A percentile compares a stretch with the other conserved stretches of the same genome.
Conservation (phyloP, 2,113 vertebrate species). For the Eonycteris spelaea region DNA sequence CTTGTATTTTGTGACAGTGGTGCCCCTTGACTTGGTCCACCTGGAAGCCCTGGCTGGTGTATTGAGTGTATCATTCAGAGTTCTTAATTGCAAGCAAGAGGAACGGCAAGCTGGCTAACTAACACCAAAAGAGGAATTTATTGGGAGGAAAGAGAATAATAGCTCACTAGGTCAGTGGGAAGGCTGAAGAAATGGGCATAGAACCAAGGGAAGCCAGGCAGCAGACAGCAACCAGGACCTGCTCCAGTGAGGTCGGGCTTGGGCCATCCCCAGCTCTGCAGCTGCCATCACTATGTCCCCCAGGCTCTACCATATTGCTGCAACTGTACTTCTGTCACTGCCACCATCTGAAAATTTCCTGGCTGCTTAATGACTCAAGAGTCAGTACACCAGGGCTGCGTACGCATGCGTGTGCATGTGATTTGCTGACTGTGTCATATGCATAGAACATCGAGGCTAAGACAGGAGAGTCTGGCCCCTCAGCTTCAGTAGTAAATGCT, state of each 20-base stretch:
- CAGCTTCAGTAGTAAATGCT: background rate
- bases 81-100: background rate
- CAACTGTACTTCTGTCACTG: fast-evolving
- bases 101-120: background rate
- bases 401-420: background rate
- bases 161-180: background rate
- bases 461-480: background rate
- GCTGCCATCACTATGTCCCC: background rate
- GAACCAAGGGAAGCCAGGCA: background rate
- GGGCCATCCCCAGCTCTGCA: background rate
- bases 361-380: background rate
- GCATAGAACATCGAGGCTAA: background rate
- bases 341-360: background rate
- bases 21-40: background rate
- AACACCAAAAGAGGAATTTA: background rate
- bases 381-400: background rate
- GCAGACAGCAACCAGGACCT: background rate
- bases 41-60: background rate
- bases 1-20: background rate
- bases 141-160: background rate
- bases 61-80: background rate
- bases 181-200: background rate
- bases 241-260: background rate
- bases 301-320: background rate
- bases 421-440: background rate